Percentiles rank a stretch among this genome's conserved stretches.
These are phyloP conservation scores for Polietes domitor DNA, from an alignment of 2,888 invertebrate genomes.

Conservation along the genomic window DNA sequence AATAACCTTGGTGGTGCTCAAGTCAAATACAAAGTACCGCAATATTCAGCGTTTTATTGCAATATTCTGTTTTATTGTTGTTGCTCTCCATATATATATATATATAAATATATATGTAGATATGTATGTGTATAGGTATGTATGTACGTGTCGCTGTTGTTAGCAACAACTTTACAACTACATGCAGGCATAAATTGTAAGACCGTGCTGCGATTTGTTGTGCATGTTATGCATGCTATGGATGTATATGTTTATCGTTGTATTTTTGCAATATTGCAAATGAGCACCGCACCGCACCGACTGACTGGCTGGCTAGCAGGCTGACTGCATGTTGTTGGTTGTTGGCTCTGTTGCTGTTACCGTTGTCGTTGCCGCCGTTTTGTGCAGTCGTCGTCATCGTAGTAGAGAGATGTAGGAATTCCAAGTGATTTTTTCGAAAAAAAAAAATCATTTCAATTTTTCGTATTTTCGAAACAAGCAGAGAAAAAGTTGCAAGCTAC, in stretches of 20 bases:
- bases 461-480: slow-evolving; percentile 59
- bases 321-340: slow-evolving; percentile 6
- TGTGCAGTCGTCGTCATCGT: slow-evolving; percentile 41
- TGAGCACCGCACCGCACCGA: slow-evolving; percentile 31
- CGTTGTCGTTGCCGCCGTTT: slow-evolving; percentile 18
- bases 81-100: slow-evolving; percentile 48
- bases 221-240: slow-evolving; percentile 11
- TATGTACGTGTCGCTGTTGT: no score
- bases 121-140: no score
- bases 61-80: slow-evolving; percentile 44
- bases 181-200: slow-evolving; percentile 39
- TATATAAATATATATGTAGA: slow-evolving; percentile 33
- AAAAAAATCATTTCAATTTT: slow-evolving; percentile 59
- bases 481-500: slow-evolving; percentile 72
- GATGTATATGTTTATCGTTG: neutral
- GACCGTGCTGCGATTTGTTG: slow-evolving; percentile 46
- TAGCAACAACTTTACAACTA: no score
- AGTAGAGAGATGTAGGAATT: slow-evolving; percentile 56
- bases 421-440: slow-evolving; percentile 59
- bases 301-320: slow-evolving; percentile 9
- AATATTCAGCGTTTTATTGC: slow-evolving; percentile 59
- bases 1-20: slow-evolving; percentile 53
- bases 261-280: slow-evolving; percentile 61
- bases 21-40: slow-evolving; percentile 63
- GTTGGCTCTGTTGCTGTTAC: slow-evolving; percentile 17